Base-by-base conservation (phyloP, 2,888 invertebrate genomes). In the Drosophila acutilabella region DNA sequence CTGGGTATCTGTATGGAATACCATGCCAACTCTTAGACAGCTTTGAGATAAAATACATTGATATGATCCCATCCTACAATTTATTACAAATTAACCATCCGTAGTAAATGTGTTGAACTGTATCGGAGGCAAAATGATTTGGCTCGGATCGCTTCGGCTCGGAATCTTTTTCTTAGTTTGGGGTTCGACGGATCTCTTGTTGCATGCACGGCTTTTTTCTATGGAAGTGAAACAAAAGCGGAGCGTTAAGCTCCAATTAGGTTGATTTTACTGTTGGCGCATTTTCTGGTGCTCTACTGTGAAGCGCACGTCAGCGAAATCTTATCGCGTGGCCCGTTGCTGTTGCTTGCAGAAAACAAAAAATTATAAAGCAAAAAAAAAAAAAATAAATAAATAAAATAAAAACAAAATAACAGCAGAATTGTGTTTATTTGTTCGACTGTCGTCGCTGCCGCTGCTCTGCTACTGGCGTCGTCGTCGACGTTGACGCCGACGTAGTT, bases 221-320 rank as follows among this genome's bases (percentile, higher is more conserved):
- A 74, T 88, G 88, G 88, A 88, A 86, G 71, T 85, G 88, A 78
- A 88, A 86, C 83, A 86, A 76, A 82, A 83, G 74, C 87, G 71
- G 71, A 83, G 75, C 87, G 81, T 86, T 85, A 88, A 85, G 85
- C 85, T 88, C 88, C 88, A 85, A 88, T 88, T 85, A 80, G 88
- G 78, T 76, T 75, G 72, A 26, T 60, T 69, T 64, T 64, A 33
- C 51, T 56, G 53, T 60, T 69, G 64, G 62, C 45, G 61, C 59
- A 59, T 68, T 71, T 60, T 64, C 45, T 72, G 53, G 60, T 51
- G 51, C 57, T 60, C 66, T 71, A 59, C 59, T 72, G 68, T 72
- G 68, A 66, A 64, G 68, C 77, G 67, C 70, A 84, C 87, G 89
- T 87, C 89, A 87, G 87, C 87, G 89, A 87, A 87, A 87, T 87